A percentile compares a stretch with the other conserved stretches of the same genome.
Conservation (phyloP, 1,140 invertebrate genomes). For the Stegodyphus dumicola region DNA sequence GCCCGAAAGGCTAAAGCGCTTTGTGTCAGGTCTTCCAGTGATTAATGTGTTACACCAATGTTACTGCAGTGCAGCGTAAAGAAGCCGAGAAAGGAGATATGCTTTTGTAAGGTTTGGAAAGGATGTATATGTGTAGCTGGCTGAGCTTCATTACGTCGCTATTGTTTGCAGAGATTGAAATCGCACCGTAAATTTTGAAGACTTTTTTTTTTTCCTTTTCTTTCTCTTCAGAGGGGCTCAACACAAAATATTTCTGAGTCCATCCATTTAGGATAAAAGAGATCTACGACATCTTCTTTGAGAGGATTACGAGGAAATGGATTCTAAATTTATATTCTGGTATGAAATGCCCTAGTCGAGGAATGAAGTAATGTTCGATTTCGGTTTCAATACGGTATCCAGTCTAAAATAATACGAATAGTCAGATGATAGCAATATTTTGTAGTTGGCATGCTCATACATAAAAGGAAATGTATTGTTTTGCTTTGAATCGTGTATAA, state of each 20-base stretch:
- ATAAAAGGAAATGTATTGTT: too few species aligned
- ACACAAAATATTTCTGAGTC: neutral
- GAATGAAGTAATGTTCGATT: too few species aligned
- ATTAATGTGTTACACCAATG: constrained; percentile 8
- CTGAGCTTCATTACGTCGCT: constrained; percentile 1
- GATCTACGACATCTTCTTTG: too few species aligned
- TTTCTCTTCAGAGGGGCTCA: neutral
- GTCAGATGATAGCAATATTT: too few species aligned
- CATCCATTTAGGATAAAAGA: neutral
- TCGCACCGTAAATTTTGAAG: neutral
- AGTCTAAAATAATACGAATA: too few species aligned
- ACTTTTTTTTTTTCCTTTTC: neutral
- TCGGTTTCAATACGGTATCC: too few species aligned
- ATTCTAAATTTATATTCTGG: too few species aligned
- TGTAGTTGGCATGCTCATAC: too few species aligned
- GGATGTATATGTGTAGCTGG: neutral
- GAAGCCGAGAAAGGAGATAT: neutral
- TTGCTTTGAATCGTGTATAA: too few species aligned
- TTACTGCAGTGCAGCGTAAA: neutral
- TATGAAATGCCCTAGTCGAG: too few species aligned
- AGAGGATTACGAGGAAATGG: too few species aligned
- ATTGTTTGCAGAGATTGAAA: constrained; percentile 38
- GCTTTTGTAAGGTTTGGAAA: neutral
- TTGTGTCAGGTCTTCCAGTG: constrained; percentile 32
- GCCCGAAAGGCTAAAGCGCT: constrained; percentile 32